Conservation (phyloP, 2,888 invertebrate genomes). For the Entomobrya proxima region DNA sequence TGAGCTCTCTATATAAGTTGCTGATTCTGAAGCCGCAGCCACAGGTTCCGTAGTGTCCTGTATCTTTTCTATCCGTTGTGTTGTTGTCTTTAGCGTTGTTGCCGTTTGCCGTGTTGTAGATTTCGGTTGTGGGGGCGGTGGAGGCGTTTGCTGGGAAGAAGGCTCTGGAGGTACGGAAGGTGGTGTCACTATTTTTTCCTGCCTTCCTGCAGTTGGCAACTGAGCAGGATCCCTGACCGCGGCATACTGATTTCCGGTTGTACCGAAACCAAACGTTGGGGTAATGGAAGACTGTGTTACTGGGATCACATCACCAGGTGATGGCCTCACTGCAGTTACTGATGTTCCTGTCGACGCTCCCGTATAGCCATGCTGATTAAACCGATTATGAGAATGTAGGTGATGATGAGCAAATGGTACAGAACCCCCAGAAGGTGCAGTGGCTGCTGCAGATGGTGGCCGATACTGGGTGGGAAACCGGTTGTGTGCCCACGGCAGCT, state of each 20-base stretch:
- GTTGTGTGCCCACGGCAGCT: conserved; percentile 22
- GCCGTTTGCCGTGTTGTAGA: conserved; percentile 6
- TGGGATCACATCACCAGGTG: background rate
- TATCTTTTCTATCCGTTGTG: conserved; percentile 23
- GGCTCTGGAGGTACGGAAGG: conserved; percentile 26
- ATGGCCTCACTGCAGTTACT: conserved; percentile 43
- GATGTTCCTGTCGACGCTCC: conserved; percentile 8
- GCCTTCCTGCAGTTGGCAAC: conserved; percentile 47
- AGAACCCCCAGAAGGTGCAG: conserved; percentile 5
- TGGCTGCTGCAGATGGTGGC: background rate
- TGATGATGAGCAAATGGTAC: conserved; percentile 43
- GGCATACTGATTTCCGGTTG: conserved; percentile 43
- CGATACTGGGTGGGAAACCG: background rate
- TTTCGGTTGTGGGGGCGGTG: background rate
- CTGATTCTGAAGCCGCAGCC: conserved; percentile 29
- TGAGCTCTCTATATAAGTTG: conserved; percentile 34
- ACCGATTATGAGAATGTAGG: background rate
- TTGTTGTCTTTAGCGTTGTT: background rate
- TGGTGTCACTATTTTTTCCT: background rate
- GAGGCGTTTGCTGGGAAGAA: conserved; percentile 15
- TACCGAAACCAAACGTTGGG: conserved; percentile 61
- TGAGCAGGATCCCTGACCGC: conserved; percentile 56
- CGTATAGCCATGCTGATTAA: background rate
- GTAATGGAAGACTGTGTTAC: conserved; percentile 51
- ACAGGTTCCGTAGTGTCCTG: conserved; percentile 35